Conservation (phyloP, 2,113 vertebrate species). For the Ageneiosus marmoratus region DNA sequence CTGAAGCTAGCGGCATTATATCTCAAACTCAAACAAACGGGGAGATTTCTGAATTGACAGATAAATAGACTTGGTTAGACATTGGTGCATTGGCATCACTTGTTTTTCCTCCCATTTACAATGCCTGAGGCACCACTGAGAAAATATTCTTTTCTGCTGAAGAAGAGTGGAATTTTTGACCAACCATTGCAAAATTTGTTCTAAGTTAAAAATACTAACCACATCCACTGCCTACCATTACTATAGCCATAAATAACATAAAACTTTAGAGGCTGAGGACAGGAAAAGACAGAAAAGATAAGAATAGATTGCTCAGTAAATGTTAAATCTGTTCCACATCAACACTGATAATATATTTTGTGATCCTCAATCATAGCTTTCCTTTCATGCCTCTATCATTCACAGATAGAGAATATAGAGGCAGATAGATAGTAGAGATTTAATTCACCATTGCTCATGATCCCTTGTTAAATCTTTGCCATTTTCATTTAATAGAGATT, state of each 20-base stretch:
- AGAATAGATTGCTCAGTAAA: neutral
- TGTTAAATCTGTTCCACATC: neutral
- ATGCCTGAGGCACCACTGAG: neutral
- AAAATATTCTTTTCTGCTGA: neutral
- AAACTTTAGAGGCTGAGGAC: slow-evolving; percentile 65
- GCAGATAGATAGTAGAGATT: slow-evolving; percentile 66
- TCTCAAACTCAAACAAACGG: neutral
- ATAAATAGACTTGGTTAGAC: neutral
- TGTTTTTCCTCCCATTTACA: neutral
- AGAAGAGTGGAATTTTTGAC: neutral
- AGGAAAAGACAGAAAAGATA: neutral
- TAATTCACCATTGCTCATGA: slow-evolving; percentile 84
- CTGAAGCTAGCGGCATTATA: neutral
- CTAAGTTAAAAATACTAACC: neutral
- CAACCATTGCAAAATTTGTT: neutral
- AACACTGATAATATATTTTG: neutral
- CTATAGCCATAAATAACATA: neutral
- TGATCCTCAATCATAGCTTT: neutral
- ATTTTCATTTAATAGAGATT: slow-evolving; percentile 97
- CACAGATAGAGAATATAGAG: neutral
- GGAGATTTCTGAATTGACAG: neutral
- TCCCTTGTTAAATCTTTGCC: slow-evolving; percentile 89
- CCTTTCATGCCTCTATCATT: neutral
- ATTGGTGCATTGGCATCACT: neutral
- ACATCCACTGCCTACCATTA: neutral